phyloP scores from a whole-genome alignment of 2,797 vertebrate species.

The Crocodylus rhombifer region DNA sequence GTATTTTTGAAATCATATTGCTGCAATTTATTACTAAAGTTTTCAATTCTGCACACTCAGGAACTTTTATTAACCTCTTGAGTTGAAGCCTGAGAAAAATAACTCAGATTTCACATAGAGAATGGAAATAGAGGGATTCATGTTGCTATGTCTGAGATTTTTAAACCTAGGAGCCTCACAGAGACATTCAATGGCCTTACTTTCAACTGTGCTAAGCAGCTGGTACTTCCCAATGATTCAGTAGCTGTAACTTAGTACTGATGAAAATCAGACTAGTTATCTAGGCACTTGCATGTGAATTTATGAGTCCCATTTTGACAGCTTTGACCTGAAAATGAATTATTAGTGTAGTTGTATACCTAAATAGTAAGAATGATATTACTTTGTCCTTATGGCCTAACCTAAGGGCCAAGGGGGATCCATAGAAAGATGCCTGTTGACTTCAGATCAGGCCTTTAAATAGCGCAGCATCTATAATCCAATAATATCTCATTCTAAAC shows the following conservation, averaged over 20 bases:
- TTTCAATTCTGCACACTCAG: neutral
- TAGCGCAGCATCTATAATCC: neutral
- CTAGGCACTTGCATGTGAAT: neutral
- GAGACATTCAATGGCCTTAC: neutral
- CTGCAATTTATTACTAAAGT: neutral
- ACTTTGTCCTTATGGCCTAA: neutral
- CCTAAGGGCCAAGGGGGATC: neutral
- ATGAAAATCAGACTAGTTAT: neutral
- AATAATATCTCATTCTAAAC: neutral
- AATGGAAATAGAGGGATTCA: neutral
- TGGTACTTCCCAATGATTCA: neutral
- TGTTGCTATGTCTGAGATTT: neutral
- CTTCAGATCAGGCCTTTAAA: neutral
- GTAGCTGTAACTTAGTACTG: neutral
- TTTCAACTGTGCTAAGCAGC: neutral
- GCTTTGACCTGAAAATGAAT: fast-evolving
- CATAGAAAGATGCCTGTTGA: neutral
- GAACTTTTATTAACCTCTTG: neutral
- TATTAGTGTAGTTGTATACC: neutral
- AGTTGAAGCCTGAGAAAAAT: neutral
- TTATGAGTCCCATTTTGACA: neutral
- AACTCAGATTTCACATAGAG: neutral
- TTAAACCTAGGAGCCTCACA: neutral
- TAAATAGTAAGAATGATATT: neutral
- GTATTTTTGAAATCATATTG: neutral